Evolutionary conservation across 2,888 invertebrate species (phyloP).

Genomic region (Eugnorisma glareosa): DNA sequence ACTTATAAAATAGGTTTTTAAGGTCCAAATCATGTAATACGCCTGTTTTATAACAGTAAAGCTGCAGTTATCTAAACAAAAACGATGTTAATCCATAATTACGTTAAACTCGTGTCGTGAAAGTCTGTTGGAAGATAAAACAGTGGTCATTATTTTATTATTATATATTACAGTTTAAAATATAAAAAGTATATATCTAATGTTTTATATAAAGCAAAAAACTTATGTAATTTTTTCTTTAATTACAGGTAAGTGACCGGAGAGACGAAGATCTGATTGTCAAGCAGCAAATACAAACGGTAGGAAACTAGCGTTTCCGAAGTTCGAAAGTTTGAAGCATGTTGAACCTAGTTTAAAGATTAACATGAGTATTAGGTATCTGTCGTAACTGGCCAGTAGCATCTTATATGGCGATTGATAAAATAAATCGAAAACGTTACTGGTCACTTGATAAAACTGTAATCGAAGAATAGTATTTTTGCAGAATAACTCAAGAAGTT

Average conservation of each 20-base stretch:
- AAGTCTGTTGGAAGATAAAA: constrained; percentile 49
- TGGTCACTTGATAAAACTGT: too few relatives aligned
- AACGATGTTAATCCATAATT: constrained; percentile 30
- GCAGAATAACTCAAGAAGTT: background rate
- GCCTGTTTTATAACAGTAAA: background rate
- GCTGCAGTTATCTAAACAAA: background rate
- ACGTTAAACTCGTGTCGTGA: constrained; percentile 31
- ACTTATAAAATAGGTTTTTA: background rate
- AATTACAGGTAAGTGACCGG: constrained; percentile 57
- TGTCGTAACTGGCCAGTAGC: background rate
- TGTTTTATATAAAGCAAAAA: background rate
- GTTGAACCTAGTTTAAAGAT: constrained; percentile 26
- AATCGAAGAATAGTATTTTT: background rate
- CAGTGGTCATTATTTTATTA: constrained; percentile 27
- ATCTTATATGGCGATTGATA: background rate
- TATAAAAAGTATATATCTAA: background rate
- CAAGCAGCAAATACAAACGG: constrained; percentile 6
- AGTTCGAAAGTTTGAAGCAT: background rate
- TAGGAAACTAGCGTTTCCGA: background rate
- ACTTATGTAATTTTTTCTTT: constrained; percentile 33
- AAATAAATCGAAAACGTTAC: background rate
- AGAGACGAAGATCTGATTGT: background rate
- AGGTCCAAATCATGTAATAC: background rate
- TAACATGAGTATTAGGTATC: background rate
- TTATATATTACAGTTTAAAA: constrained; percentile 11